Evolutionary conservation across 2,113 vertebrate species (phyloP).

Genomic region (Ictalurus punctatus): DNA sequence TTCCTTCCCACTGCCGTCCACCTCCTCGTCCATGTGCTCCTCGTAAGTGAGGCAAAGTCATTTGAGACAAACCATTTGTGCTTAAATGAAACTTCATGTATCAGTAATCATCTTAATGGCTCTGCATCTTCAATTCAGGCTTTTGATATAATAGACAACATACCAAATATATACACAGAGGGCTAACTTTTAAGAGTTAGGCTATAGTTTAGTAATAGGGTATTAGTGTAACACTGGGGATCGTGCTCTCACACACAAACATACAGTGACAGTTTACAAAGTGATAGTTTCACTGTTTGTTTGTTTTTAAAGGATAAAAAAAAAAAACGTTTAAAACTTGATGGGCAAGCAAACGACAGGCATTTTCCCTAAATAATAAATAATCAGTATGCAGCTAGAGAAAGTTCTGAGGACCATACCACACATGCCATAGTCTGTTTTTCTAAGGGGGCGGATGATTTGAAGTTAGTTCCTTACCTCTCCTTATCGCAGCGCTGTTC

Average conservation of each 20-base stretch:
- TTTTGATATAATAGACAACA: neutral
- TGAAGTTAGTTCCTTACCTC: conserved; percentile 48
- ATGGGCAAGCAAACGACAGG: too few species aligned
- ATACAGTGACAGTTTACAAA: neutral
- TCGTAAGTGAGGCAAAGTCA: conserved; percentile 1
- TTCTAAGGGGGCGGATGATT: neutral
- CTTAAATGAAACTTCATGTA: neutral
- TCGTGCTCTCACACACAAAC: neutral
- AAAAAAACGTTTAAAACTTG: neutral
- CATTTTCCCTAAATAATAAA: neutral
- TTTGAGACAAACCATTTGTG: neutral
- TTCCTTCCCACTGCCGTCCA: conserved; percentile 44
- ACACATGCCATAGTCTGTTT: conserved; percentile 2
- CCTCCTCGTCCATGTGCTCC: conserved; percentile 64
- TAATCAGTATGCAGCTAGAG: neutral
- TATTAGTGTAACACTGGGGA: neutral
- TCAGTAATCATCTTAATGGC: neutral
- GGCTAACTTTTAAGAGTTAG: neutral
- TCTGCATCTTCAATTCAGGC: neutral
- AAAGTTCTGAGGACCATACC: conserved; percentile 23
- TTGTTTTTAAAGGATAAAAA: neutral
- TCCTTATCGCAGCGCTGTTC: conserved; percentile 36
- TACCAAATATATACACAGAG: neutral
- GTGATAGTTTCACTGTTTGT: neutral
- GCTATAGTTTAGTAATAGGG: neutral